Base-by-base conservation (phyloP, 2,888 invertebrate genomes). In the Cecidostiba fungosa region DNA sequence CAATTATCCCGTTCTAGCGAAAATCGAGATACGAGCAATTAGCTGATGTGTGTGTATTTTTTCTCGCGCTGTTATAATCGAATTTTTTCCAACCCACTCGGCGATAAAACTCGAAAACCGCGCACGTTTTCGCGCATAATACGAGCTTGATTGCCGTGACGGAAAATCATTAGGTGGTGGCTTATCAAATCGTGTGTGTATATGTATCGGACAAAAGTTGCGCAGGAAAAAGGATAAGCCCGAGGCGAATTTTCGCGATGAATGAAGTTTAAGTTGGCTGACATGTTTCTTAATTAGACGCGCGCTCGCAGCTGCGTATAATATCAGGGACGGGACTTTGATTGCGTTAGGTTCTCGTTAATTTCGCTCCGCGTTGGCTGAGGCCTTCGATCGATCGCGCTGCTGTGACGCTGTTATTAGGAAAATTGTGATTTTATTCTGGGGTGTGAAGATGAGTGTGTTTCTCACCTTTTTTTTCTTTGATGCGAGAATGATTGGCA, bases 321-420 rank as follows among this genome's bases (percentile, higher is more conserved):
- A 80, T 76, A 80, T 83, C 70, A 23, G 73, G 62, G 82, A 87
- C 85, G 85, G 84, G 85, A 87, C 84, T 87, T 87, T 88, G 85
- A 88, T 88, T 86, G 79, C 85, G 81, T 88, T 85, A 88, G 86
- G 87, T 85, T 80, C 88, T 86, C 87, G 88, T 88, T 88, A 85
- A 88, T 87, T 86, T 88, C 77, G 59, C 54, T 47, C 82, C 29
- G 66, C n/a, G 66, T 14, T 23, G 59, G 66, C 29, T 3, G 4
- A 29, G 43, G 12, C 29, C 66, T 66, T 66, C 66, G 66, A 66
- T 66, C 66, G 66, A 66, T 66, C 23, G 29, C 66, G 29, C 29
- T 0, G 29, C 29, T 0, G 26, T 26, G 66, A 29, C 66, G 26
- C 26, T 26, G 66, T 66, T 26, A 29, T 26, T 66, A 66, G 66